Base-by-base conservation (phyloP, 2,113 vertebrate genomes). In the Epinephelus moara region DNA sequence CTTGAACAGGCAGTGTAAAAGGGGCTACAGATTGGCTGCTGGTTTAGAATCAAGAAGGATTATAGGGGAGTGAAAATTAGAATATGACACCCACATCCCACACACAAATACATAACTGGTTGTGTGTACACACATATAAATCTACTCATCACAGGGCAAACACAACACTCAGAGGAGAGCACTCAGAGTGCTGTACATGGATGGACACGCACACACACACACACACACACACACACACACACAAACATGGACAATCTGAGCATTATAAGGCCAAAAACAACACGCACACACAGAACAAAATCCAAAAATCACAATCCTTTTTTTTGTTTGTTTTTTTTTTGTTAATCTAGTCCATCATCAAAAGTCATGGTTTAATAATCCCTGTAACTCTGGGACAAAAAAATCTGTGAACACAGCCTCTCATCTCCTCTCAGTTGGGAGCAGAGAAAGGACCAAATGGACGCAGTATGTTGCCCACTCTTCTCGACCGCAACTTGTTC, bases 381-480 rank as follows among this genome's bases (percentile, higher is more conserved):
- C 47, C 45, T 71, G 61, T 67, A 62, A 64, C 37, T 70, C 27
- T 12, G 37, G 72, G 64, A 78, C 30, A 19, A 42, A 62, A 56
- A 69, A 4, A 69, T 52, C 25, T 1, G 23, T 17, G 60, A 64
- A 1, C 27, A 13, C 60, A 61, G 53, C 75, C 70, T 64, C 23
- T 60, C 59, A 13, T 75, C 71, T 80, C 23, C 55, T 78, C 79
- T 70, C 85, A 82, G 85, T 80, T 80, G 82, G 82, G 70, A 80
- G 81, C 85, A 79, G 72, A 77, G 18, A 79, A 14, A 66, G 80
- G 84, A 71, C 87, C 80, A 85, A 74, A 86, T 87, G 85, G 85
- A 84, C 83, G 4, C 89, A 85, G 85, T 88, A 19, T 79, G 83
- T 75, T 59, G 78, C 75, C 87, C 72, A 70, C 82, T 81, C 75